Evolutionary conservation across 53 echinoderm and acorn worm genomes (phyloP).

Genomic region (Paracentrotus lividus): DNA sequence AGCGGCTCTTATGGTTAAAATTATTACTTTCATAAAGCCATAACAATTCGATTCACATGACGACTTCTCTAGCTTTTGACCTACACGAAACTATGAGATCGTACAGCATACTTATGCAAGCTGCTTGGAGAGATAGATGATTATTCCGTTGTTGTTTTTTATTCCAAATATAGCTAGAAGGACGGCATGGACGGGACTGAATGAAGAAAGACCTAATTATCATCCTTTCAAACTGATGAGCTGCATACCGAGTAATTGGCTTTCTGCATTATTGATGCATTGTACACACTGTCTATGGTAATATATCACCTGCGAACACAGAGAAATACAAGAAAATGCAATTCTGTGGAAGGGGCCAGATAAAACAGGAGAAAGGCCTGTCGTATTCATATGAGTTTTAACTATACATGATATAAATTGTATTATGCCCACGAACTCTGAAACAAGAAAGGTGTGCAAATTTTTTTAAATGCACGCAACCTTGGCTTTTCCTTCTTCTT

Average conservation of each 20-base stretch:
- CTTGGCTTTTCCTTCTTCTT: too few species aligned
- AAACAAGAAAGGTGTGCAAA: too few species aligned
- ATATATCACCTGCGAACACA: background rate
- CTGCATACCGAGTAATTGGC: constrained; percentile 19
- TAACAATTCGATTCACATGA: too few species aligned
- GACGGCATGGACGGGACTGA: background rate
- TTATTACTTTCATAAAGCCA: too few species aligned
- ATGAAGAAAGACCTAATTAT: constrained; percentile 18
- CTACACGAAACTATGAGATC: too few species aligned
- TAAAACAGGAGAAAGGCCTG: background rate
- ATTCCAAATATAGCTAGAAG: background rate
- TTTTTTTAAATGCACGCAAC: too few species aligned
- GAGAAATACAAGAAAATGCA: background rate
- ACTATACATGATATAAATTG: too few species aligned
- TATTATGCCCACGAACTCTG: too few species aligned
- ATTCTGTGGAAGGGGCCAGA: background rate
- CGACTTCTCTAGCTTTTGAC: too few species aligned
- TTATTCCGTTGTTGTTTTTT: background rate
- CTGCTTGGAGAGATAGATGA: background rate
- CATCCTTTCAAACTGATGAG: constrained; percentile 36
- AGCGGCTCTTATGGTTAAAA: too few species aligned
- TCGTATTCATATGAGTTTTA: too few species aligned
- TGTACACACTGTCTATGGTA: constrained; percentile 14
- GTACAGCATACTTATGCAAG: background rate
- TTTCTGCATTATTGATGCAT: constrained; percentile 41